These are phyloP conservation scores for Anarhynchus alexandrinus DNA, from an alignment of 2,113 vertebrate genomes.

Conservation along the genomic window DNA sequence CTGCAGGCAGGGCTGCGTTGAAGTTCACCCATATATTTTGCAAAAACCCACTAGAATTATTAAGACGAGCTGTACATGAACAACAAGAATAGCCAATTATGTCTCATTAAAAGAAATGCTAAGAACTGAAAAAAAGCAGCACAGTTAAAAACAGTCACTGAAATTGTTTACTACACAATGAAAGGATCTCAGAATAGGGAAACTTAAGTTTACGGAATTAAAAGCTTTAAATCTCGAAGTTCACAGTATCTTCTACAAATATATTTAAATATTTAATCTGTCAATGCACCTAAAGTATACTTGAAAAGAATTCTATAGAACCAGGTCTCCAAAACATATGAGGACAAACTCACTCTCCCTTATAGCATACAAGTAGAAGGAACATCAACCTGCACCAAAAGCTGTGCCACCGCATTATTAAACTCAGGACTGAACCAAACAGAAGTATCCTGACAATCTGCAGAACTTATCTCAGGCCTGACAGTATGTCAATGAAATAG, in stretches of 20 bases:
- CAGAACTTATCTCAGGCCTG: neutral
- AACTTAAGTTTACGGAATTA: neutral
- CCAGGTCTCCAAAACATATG: neutral
- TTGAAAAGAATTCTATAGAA: neutral
- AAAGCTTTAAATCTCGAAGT: neutral
- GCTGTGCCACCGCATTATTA: neutral
- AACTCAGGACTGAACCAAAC: neutral
- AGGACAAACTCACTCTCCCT: neutral
- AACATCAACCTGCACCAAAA: neutral
- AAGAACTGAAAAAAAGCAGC: neutral
- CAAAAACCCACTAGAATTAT: neutral
- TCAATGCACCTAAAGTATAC: neutral
- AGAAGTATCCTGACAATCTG: neutral
- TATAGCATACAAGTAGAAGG: neutral
- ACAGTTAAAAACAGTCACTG: neutral
- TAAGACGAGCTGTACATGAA: neutral
- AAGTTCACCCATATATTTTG: neutral
- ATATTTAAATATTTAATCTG: neutral
- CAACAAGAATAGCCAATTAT: neutral
- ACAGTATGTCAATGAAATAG: neutral
- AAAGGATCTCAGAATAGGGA: neutral
- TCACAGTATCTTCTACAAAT: neutral
- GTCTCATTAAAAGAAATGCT: neutral
- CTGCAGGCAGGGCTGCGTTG: neutral
- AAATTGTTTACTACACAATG: neutral